Evolutionary conservation across 1,140 invertebrate species (phyloP).

Genomic region (Procambarus virginalis): DNA sequence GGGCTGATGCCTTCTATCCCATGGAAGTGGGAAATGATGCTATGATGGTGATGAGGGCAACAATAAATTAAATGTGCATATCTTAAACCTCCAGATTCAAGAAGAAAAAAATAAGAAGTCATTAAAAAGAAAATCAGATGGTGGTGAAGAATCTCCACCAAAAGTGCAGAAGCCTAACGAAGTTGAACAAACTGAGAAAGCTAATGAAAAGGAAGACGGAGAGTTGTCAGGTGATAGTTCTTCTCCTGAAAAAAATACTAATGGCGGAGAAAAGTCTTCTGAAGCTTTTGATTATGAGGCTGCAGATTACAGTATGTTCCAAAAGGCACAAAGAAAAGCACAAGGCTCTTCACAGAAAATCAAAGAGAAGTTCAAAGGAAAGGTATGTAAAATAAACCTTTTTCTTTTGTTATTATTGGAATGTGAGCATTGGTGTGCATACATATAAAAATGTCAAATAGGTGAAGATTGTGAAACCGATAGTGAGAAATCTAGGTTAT

Average conservation of each 20-base stretch:
- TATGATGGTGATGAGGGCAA: too few relatives aligned
- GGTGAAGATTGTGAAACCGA: too few relatives aligned
- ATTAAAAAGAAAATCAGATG: conserved; percentile 35
- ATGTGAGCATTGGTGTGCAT: too few relatives aligned
- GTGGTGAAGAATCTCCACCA: neutral
- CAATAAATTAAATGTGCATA: neutral
- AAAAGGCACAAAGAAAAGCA: conserved; percentile 27
- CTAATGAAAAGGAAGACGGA: neutral
- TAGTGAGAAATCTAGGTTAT: too few relatives aligned
- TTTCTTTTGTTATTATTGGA: too few relatives aligned
- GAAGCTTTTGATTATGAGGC: conserved; percentile 34
- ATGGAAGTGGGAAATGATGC: too few relatives aligned
- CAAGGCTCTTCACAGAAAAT: neutral
- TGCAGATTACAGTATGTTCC: conserved; percentile 42
- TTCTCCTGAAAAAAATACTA: neutral
- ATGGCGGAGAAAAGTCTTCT: neutral
- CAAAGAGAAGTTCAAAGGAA: conserved; percentile 40
- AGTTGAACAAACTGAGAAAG: neutral
- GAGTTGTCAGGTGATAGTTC: neutral
- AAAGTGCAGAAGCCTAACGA: conserved; percentile 24
- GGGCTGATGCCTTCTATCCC: too few relatives aligned
- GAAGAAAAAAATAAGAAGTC: conserved; percentile 31
- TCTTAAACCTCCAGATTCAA: conserved; percentile 6
- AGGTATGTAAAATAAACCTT: conserved; percentile 17
- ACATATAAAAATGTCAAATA: neutral